These are phyloP conservation scores for Albula glossodonta DNA, from an alignment of 2,113 vertebrate species.

Conservation along the genomic window DNA sequence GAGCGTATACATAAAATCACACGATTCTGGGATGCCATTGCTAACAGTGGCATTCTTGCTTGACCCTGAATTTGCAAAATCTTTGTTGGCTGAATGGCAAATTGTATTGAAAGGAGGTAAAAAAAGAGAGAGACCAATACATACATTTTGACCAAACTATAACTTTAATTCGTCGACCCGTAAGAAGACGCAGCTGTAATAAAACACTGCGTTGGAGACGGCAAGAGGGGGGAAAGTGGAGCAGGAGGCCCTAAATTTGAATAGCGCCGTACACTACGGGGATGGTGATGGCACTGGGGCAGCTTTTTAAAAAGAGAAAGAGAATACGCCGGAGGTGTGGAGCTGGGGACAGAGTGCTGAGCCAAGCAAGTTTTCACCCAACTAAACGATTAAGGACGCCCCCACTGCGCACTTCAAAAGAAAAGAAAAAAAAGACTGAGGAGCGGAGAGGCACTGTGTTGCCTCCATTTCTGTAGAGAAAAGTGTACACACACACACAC, in stretches of 20 bases:
- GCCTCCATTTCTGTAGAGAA: not conserved
- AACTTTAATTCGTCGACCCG: not conserved
- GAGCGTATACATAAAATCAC: too few relatives aligned
- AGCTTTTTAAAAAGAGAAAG: not conserved
- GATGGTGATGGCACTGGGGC: not conserved
- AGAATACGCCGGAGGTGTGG: not conserved
- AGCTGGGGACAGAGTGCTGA: not conserved
- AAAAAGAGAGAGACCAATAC: too few relatives aligned
- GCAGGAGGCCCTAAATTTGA: not conserved
- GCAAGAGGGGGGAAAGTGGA: not conserved
- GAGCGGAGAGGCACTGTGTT: not conserved
- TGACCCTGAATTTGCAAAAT: too few relatives aligned
- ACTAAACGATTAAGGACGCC: slow-evolving; percentile 3
- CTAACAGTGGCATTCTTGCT: too few relatives aligned
- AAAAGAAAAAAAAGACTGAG: not conserved
- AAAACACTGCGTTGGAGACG: not conserved
- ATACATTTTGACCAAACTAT: too few relatives aligned
- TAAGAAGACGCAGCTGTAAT: not conserved
- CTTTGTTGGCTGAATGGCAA: too few relatives aligned
- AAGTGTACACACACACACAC: not conserved
- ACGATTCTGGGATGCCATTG: too few relatives aligned
- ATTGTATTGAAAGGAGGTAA: too few relatives aligned
- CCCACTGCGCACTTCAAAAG: not conserved
- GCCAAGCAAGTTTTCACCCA: not conserved
- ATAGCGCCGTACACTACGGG: not conserved